Evolutionary conservation across 2,888 invertebrate genomes (phyloP), one percentile per base, ranked within the genome.

Genomic region (Pyrrhia umbra): DNA sequence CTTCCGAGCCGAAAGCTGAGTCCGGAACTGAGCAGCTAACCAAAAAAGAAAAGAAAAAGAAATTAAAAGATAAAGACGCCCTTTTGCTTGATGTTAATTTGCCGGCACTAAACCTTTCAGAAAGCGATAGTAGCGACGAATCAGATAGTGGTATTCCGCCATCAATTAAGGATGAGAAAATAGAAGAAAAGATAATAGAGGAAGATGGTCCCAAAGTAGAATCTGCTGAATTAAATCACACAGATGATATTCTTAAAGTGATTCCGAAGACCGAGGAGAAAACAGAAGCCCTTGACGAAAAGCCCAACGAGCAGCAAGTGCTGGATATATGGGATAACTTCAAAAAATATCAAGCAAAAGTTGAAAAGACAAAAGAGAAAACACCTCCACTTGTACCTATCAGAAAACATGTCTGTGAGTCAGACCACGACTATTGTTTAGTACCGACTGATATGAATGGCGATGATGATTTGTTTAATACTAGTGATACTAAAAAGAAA

Each of bases 21-120:
- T 76, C 81, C 75, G 85, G 81, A 75, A 85, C 85, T 77, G 90
- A 90, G 65, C 85, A 83, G 68, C 68, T 85, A 67, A 88, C 92
- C 25, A 95, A 95, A 81, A 95, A 93, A 78, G 84, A 85, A 30
- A 95, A 92, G 82, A 95, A 94, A 79, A 95, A 95, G 79, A 95
- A 94, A 82, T 72, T 85, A 51, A 94, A 92, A 85, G 92, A 94
- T 66, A 95, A 95, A 78, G 95, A 95, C 84, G 90, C 94, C 51
- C 86, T 95, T 73, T 82, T 95, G 64, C 79, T 95, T 71, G 95
- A 95, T 86, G 95, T 95, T 5, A 95, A 98, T 92, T 92, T 98
- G 57, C 98, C 97, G 2, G 98, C 97, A 2, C 92, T 98, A 42
- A 98, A 98, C 94, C 94, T 98, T 42, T 98, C 98, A 0, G 98